Conservation (phyloP, 1,140 invertebrate species). For the Drosophila sucinea region DNA sequence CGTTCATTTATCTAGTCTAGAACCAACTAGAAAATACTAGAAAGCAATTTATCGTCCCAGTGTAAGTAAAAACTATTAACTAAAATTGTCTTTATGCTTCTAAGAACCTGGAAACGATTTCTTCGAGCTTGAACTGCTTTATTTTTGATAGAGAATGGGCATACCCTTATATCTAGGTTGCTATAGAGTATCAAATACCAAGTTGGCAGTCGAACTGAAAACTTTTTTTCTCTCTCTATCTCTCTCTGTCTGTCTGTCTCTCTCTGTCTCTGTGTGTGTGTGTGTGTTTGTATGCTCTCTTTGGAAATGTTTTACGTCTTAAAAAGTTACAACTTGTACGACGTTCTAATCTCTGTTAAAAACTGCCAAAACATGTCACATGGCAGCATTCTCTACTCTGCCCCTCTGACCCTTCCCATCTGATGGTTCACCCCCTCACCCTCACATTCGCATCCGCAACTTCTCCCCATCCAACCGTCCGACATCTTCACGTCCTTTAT, state of each 20-base stretch:
- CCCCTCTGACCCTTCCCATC: not conserved
- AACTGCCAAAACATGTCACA: constrained; percentile 80
- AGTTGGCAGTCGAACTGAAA: not conserved
- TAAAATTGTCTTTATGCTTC: too few relatives aligned
- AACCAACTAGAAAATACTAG: too few relatives aligned
- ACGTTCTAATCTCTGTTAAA: constrained; percentile 75
- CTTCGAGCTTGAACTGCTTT: too few relatives aligned
- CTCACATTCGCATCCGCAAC: not conserved
- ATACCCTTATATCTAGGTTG: constrained; percentile 13
- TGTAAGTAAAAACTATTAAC: too few relatives aligned
- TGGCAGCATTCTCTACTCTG: constrained; percentile 22
- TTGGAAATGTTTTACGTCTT: constrained; percentile 55
- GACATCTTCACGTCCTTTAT: not conserved
- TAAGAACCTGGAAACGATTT: too few relatives aligned
- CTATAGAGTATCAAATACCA: not conserved
- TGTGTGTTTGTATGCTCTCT: constrained; percentile 21
- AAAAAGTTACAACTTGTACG: constrained; percentile 76
- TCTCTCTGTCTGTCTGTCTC: not conserved
- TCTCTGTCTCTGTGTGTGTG: constrained; percentile 21
- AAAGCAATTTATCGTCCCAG: too few relatives aligned
- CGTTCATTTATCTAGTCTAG: too few relatives aligned
- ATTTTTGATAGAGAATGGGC: not conserved
- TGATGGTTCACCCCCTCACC: not conserved
- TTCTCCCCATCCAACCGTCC: not conserved
- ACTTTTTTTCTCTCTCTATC: not conserved